These are phyloP conservation scores for Drosophila kambysellisi DNA, from an alignment of 2,888 invertebrate genomes.

Conservation along the genomic window DNA sequence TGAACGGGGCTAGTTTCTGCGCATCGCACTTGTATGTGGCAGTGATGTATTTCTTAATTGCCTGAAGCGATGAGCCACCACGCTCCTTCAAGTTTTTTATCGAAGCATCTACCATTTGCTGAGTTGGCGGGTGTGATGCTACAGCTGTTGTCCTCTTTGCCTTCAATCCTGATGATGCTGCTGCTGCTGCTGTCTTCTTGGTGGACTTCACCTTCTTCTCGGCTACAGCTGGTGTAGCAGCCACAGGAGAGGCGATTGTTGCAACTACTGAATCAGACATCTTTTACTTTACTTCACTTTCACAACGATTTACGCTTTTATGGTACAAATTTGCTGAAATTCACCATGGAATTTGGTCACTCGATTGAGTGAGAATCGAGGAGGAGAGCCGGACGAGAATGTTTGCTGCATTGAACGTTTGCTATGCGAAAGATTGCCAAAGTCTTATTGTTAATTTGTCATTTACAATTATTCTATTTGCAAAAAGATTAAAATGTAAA, in stretches of 20 bases:
- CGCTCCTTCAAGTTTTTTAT: no score
- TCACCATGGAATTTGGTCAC: constrained; percentile 3
- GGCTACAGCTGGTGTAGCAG: constrained; percentile 32
- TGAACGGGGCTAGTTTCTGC: no score
- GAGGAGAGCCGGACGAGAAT: constrained; percentile 24
- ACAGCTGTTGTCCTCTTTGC: no score
- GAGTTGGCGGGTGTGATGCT: no score
- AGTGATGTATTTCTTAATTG: no score
- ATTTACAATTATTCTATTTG: neutral
- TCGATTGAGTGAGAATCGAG: constrained; percentile 40
- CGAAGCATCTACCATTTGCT: no score
- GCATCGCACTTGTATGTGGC: no score
- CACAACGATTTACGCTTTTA: constrained; percentile 9
- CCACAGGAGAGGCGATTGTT: constrained; percentile 47
- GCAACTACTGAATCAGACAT: constrained; percentile 52
- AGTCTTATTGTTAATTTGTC: constrained; percentile 4
- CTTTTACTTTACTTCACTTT: constrained; percentile 27
- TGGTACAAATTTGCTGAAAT: neutral
- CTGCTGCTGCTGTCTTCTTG: no score
- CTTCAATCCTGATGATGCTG: no score
- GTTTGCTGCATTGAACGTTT: constrained; percentile 13
- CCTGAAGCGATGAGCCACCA: no score
- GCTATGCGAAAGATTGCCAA: constrained; percentile 8
- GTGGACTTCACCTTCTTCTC: no score
- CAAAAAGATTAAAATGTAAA: neutral